Conservation (phyloP, 2,888 invertebrate species). For the Nesidiocoris tenuis region DNA sequence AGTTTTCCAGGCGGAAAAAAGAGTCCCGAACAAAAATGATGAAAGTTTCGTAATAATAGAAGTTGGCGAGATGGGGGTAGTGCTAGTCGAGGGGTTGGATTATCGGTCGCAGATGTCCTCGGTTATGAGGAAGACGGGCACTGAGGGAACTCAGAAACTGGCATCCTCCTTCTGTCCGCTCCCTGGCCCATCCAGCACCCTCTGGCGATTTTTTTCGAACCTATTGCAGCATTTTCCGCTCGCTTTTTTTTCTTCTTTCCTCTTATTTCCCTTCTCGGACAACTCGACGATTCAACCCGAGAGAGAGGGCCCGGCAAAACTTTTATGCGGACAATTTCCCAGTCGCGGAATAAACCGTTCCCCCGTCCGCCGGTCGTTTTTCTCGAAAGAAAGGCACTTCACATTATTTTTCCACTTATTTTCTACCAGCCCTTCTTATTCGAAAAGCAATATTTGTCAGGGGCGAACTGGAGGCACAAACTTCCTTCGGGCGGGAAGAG, state of each 20-base stretch:
- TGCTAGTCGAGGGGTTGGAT: background rate
- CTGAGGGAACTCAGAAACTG: background rate
- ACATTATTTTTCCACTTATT: background rate
- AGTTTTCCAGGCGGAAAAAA: background rate
- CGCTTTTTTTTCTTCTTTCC: slow-evolving; percentile 4
- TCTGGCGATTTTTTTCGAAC: background rate
- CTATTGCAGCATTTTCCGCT: slow-evolving; percentile 8
- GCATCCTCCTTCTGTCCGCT: background rate
- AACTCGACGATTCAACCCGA: background rate
- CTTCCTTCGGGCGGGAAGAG: background rate
- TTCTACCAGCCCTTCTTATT: background rate
- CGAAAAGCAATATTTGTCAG: background rate
- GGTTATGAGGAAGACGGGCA: background rate
- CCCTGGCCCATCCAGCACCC: background rate
- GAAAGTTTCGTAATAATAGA: slow-evolving; percentile 46
- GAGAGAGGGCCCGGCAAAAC: background rate
- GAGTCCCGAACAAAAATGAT: slow-evolving; percentile 41
- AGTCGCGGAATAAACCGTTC: background rate
- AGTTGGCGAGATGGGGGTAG: slow-evolving; percentile 15
- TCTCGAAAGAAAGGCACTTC: background rate
- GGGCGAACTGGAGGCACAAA: background rate
- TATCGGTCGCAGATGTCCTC: slow-evolving; percentile 8
- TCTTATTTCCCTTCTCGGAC: background rate
- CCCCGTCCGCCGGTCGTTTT: background rate
- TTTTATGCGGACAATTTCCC: background rate